Evolutionary conservation across 2,797 vertebrate genomes (phyloP).

Genomic region (Trichosurus vulpecula): DNA sequence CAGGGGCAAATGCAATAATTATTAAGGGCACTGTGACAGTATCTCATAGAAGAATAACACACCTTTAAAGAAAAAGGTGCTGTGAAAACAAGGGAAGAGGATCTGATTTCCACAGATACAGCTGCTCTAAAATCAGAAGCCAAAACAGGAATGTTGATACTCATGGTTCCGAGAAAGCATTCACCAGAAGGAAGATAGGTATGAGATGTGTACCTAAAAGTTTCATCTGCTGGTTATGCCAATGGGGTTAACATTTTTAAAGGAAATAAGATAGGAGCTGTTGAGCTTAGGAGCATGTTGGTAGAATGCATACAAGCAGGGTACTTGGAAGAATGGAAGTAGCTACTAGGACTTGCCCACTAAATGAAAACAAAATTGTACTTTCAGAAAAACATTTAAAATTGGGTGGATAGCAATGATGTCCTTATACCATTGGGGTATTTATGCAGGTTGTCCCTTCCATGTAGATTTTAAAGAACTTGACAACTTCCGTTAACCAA

Average conservation of each 20-base stretch:
- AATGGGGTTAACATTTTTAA: background rate
- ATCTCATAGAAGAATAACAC: background rate
- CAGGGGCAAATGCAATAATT: background rate
- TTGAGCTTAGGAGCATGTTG: background rate
- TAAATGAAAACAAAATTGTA: background rate
- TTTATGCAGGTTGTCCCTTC: background rate
- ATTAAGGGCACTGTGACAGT: background rate
- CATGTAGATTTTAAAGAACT: background rate
- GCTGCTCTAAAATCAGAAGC: background rate
- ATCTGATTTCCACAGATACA: accelerated
- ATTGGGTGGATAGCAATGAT: background rate
- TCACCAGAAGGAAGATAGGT: background rate
- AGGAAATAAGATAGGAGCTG: background rate
- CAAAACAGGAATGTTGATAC: background rate
- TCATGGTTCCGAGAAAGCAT: background rate
- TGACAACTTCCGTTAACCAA: background rate
- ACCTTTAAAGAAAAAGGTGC: background rate
- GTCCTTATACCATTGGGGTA: background rate
- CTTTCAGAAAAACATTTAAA: background rate
- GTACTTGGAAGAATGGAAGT: background rate
- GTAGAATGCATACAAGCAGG: background rate
- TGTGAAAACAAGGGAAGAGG: too few species aligned
- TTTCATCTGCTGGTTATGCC: background rate
- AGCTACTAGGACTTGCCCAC: background rate
- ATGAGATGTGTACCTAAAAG: background rate